Evolutionary conservation across 2,888 invertebrate genomes (phyloP).

Genomic region (Xestoiulus laeticollis): DNA sequence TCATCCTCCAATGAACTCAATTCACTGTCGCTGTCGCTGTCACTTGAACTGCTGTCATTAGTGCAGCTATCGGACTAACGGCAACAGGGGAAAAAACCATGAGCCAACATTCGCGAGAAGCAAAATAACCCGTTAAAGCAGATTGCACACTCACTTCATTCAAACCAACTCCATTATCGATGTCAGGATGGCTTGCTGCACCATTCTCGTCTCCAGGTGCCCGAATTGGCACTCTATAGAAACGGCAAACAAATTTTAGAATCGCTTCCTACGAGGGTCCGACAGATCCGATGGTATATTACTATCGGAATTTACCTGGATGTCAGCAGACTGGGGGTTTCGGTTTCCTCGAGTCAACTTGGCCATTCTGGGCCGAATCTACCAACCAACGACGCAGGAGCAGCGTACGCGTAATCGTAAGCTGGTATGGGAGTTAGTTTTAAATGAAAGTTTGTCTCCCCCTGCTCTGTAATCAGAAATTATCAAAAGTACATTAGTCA

Average conservation of each 20-base stretch:
- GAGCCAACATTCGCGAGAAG: slow-evolving; percentile 6
- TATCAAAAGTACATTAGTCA: not conserved
- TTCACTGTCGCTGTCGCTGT: slow-evolving; percentile 36
- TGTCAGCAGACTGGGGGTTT: slow-evolving; percentile 42
- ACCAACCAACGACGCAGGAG: slow-evolving; percentile 66
- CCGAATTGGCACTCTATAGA: slow-evolving; percentile 46
- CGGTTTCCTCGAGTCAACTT: slow-evolving; percentile 84
- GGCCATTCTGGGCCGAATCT: slow-evolving; percentile 96
- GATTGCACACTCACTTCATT: slow-evolving; percentile 16
- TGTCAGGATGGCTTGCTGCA: slow-evolving; percentile 45
- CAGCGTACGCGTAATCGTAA: slow-evolving; percentile 50
- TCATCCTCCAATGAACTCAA: slow-evolving; percentile 66
- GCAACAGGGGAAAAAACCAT: not conserved
- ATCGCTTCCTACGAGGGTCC: not conserved
- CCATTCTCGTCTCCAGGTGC: slow-evolving; percentile 51
- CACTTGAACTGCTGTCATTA: slow-evolving; percentile 48
- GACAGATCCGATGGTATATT: not conserved
- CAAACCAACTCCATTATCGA: slow-evolving; percentile 49
- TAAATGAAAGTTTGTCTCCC: slow-evolving; percentile 48
- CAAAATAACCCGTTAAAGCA: not conserved
- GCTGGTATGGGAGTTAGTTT: slow-evolving; percentile 34
- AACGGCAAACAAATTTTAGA: not conserved
- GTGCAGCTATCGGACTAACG: slow-evolving; percentile 51
- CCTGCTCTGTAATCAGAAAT: slow-evolving; percentile 45
- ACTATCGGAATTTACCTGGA: slow-evolving; percentile 39